Percentiles rank a stretch among this genome's conserved stretches.
Evolutionary conservation across 2,113 vertebrate species (phyloP).

Genomic region (Dendropsophus ebraccatus): DNA sequence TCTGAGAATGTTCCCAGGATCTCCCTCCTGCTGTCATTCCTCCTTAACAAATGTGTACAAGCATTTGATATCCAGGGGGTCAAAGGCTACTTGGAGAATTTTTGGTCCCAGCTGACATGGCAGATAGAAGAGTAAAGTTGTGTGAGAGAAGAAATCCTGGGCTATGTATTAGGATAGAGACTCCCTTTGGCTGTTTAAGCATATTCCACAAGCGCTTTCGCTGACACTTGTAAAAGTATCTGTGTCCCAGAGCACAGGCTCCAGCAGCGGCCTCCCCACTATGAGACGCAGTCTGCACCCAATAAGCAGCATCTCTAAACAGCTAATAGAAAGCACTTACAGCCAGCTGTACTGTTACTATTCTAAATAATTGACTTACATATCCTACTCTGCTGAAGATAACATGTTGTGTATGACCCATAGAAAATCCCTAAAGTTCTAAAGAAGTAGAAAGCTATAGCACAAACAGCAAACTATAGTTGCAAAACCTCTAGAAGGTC

Average conservation of each 20-base stretch:
- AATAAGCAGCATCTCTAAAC: slow-evolving; percentile 29
- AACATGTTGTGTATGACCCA: neutral
- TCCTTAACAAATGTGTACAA: slow-evolving; percentile 42
- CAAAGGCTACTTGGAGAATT: slow-evolving; percentile 53
- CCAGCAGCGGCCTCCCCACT: slow-evolving; percentile 10
- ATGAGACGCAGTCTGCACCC: neutral
- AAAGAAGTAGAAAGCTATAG: neutral
- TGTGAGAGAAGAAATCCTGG: slow-evolving; percentile 23
- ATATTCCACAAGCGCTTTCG: slow-evolving; percentile 55
- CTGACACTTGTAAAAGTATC: slow-evolving; percentile 59
- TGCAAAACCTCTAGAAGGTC: no score
- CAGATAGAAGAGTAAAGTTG: slow-evolving; percentile 47
- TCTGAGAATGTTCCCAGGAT: slow-evolving; percentile 34
- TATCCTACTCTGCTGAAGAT: no score
- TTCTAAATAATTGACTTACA: neutral
- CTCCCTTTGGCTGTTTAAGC: slow-evolving; percentile 51
- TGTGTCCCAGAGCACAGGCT: neutral
- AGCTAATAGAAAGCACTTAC: neutral
- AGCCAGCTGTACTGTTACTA: neutral
- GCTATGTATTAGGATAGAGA: neutral
- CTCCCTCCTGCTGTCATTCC: slow-evolving; percentile 23
- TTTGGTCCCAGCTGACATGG: slow-evolving; percentile 52
- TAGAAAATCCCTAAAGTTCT: neutral
- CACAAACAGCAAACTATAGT: no score
- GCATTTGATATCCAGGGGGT: slow-evolving; percentile 46